Evolutionary conservation across 2,797 vertebrate genomes (phyloP), one percentile per base, ranked within the genome.

Genomic region (Steatocranus sp.): DNA sequence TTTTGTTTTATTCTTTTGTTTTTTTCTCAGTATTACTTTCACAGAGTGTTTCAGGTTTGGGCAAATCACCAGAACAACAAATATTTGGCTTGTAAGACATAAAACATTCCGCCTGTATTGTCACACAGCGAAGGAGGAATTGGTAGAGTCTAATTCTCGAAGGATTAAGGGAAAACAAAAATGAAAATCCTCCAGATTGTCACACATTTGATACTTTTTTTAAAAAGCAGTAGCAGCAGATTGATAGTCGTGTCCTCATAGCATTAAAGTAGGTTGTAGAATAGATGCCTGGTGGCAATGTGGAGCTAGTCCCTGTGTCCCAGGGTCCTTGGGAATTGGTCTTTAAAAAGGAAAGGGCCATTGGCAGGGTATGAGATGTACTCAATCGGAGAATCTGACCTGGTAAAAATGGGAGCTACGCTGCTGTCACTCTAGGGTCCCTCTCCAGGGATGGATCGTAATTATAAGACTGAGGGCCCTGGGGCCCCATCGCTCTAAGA

Each of bases 321-420:
- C 91, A 61, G 81, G 86, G 87, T 94, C 90, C 93, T 61, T 54
- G 95, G 95, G 94, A 96, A 93, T 95, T 83, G 75, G 51, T 92
- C 91, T 94, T 95, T 90, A 93, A 93, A 61, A 95, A 95, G 95
- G 93, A 95, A 95, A 95, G 92, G 95, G 92, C 95, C 94, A 94
- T 87, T 92, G 91, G 91, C 92, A 85, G 87, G 73, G 89, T 93
- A 92, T 84, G 88, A 88, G 90, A 92, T 93, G 92, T 94, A 89
- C 94, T 96, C 91, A 92, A 93, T 94, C 91, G 86, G 87, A 61
- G 49, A 88, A 83, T 92, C 86, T 96, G 95, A 96, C 95, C 96
- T 94, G 95, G 94, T 96, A 96, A 96, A 95, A 95, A 96, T 95
- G 91, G 87, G 91, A 95, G 94, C 94, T 93, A 58, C 85, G 51